phyloP scores from a whole-genome alignment of 2,113 vertebrate species.

The Nannospalax galili region DNA sequence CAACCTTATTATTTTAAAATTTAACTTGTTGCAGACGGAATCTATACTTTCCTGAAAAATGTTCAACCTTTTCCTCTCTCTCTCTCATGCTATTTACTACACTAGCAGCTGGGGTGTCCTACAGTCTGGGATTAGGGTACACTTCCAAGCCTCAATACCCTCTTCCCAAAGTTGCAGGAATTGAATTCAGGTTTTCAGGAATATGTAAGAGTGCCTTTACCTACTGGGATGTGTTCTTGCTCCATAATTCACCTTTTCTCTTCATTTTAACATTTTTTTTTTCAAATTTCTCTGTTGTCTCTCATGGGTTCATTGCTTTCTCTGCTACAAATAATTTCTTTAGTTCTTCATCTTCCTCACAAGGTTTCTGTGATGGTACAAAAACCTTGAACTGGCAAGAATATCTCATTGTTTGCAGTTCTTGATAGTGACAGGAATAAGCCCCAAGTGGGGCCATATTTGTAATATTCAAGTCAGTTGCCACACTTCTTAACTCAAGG shows the following conservation, averaged over 20 bases:
- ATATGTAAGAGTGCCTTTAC: background rate
- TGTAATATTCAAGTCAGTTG: background rate
- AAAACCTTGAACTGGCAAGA: background rate
- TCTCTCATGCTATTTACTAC: background rate
- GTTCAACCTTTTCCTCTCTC: background rate
- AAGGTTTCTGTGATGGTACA: background rate
- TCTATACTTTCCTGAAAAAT: background rate
- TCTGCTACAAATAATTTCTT: conserved; percentile 1
- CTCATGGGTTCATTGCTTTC: background rate
- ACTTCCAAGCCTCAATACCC: background rate
- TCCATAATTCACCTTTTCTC: too few species aligned
- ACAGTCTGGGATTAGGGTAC: too few species aligned
- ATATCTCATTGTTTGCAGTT: background rate
- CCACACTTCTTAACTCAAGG: background rate
- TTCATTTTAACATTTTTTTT: background rate
- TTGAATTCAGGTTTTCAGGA: too few species aligned
- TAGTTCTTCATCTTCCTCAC: background rate
- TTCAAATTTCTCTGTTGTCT: background rate
- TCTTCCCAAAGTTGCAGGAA: too few species aligned
- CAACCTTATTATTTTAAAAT: background rate
- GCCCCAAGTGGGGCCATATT: background rate
- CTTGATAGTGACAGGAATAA: background rate
- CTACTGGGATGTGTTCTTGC: background rate
- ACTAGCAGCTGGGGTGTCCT: background rate
- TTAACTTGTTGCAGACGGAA: background rate